These are phyloP conservation scores for Cheilosia vernalis DNA, from an alignment of 2,888 invertebrate genomes.

Conservation along the genomic window DNA sequence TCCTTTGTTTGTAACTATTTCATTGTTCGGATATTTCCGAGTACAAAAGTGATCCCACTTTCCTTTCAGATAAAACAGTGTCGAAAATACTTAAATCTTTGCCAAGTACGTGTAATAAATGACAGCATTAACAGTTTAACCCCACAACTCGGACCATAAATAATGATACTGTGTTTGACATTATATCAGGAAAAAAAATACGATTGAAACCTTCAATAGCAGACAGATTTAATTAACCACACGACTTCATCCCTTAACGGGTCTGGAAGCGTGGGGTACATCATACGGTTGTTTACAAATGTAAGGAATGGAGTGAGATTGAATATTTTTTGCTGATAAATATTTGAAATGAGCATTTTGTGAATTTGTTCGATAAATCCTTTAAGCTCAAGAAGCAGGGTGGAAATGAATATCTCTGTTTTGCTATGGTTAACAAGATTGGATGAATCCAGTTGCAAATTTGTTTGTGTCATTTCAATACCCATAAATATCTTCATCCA, in stretches of 20 bases:
- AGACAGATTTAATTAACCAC: slow-evolving; percentile 4
- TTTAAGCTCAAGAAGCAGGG: too few species aligned
- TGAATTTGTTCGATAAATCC: too few species aligned
- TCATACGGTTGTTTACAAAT: background rate
- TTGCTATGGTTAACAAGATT: too few species aligned
- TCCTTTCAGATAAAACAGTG: background rate
- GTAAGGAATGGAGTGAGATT: background rate
- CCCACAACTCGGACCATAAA: background rate
- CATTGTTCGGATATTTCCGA: background rate
- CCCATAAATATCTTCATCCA: too few species aligned
- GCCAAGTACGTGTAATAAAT: background rate
- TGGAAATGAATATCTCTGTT: too few species aligned
- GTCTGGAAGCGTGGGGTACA: background rate
- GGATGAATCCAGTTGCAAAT: too few species aligned
- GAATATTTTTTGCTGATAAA: too few species aligned
- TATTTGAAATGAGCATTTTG: too few species aligned
- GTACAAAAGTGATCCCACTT: background rate
- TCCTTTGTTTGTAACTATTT: background rate
- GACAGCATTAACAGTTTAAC: background rate
- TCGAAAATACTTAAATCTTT: background rate
- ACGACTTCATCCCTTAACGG: background rate
- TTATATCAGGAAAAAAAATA: background rate
- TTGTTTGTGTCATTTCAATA: too few species aligned
- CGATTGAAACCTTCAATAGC: background rate
- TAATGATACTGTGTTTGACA: slow-evolving; percentile 4